These are phyloP conservation scores for Laterallus jamaicensis DNA, from an alignment of 2,113 vertebrate species.

Conservation along the genomic window DNA sequence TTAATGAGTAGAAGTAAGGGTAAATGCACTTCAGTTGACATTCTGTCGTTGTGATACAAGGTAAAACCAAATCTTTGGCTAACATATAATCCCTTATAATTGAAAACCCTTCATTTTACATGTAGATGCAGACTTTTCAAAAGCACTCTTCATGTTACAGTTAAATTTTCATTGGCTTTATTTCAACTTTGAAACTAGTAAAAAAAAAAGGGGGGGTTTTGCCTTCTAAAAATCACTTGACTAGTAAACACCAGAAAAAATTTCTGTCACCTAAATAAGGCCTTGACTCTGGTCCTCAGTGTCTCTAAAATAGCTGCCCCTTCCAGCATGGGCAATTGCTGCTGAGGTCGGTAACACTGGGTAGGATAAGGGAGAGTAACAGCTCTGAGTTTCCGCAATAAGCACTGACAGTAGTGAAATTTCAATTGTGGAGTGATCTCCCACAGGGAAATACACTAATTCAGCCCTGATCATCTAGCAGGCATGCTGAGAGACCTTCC, in stretches of 20 bases:
- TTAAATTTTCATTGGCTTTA: not conserved
- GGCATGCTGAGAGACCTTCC: not conserved
- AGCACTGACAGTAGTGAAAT: not conserved
- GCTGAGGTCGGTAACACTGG: not conserved
- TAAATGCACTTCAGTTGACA: not conserved
- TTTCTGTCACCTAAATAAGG: not conserved
- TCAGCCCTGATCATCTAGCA: not conserved
- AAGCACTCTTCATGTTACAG: not conserved
- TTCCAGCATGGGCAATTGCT: not conserved
- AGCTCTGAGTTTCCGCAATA: not conserved
- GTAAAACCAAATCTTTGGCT: not conserved
- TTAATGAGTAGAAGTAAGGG: not conserved
- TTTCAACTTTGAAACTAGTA: not conserved
- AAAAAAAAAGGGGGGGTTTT: not conserved
- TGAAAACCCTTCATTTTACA: not conserved
- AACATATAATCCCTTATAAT: not conserved
- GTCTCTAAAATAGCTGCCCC: not conserved
- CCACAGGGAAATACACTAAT: not conserved
- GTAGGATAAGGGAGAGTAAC: too few relatives aligned
- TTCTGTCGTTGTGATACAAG: not conserved
- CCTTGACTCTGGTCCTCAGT: accelerated
- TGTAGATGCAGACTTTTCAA: not conserved
- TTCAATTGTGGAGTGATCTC: not conserved
- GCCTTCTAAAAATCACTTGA: not conserved
- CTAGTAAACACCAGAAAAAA: not conserved